Conservation (phyloP, 2,888 invertebrate genomes). For the Andrena haemorrhoa region DNA sequence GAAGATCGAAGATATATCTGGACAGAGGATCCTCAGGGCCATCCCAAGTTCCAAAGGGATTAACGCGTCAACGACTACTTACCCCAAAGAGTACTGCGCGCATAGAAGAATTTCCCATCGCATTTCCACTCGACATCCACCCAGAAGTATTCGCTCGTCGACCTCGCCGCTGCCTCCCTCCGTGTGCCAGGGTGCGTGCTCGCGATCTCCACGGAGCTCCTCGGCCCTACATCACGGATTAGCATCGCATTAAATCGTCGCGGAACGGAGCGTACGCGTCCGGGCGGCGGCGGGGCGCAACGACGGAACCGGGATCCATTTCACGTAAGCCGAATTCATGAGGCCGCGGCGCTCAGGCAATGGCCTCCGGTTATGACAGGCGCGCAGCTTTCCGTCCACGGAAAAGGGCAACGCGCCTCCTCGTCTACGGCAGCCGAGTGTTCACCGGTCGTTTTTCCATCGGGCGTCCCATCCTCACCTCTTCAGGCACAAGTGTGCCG, state of each 20-base stretch:
- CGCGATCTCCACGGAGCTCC: constrained; percentile 48
- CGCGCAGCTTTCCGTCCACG: constrained; percentile 39
- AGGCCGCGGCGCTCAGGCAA: constrained; percentile 69
- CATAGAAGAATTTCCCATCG: too few species aligned
- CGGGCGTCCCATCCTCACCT: constrained; percentile 66
- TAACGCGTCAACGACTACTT: constrained; percentile 21
- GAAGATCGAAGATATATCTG: neutral
- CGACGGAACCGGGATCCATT: constrained; percentile 79
- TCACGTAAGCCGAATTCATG: constrained; percentile 85
- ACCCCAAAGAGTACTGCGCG: too few species aligned
- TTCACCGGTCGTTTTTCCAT: constrained; percentile 69
- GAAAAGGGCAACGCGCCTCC: constrained; percentile 29
- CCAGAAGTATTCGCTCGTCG: constrained; percentile 14
- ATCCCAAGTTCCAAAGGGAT: neutral
- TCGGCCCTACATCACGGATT: constrained; percentile 75
- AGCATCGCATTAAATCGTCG: constrained; percentile 76
- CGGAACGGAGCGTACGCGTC: constrained; percentile 30
- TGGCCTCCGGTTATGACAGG: constrained; percentile 74
- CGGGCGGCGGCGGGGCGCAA: constrained; percentile 12
- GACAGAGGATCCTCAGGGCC: too few species aligned
- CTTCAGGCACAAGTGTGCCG: constrained; percentile 71
- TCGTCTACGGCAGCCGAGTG: neutral
- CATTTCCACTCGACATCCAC: neutral
- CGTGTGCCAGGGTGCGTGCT: neutral
- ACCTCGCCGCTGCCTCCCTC: neutral